Evolutionary conservation across 2,888 invertebrate genomes (phyloP), one percentile per base, ranked within the genome.

Genomic region (Tiliacea citrago): DNA sequence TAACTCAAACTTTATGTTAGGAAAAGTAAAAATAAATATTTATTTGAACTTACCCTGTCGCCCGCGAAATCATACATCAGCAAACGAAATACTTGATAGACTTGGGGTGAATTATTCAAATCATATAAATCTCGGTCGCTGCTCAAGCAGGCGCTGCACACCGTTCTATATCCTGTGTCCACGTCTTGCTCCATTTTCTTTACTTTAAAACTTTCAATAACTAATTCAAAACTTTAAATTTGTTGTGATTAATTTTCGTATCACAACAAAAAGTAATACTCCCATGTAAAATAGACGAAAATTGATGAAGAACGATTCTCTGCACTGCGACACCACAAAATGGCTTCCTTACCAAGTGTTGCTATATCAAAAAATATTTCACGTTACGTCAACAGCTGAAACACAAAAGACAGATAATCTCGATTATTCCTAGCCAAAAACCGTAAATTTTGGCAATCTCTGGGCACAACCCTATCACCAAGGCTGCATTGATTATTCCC

Each of bases 201-300:
- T 29, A 39, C 16, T 81, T 85, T 83, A 78, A 78, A 77, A 77
- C 79, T 75, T 61, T 68, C 63, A 81, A 77, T 82, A 86, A 87
- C 77, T 85, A 79, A 83, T 76, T 73, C 67, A 77, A 86, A 90
- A 90, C 85, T 77, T 81, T 82, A 81, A 85, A 86, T 83, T 90
- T 88, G 90, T 91, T 92, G 86, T 88, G 90, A 91, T 87, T 88
- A 89, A 83, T 90, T 93, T 92, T 92, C 90, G 92, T 93, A 95
- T 91, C 95, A 96, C 91, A 96, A 96, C 96, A 96, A 96, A 95
- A 96, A 95, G 95, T 95, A 94, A 96, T 93, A 95, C 96, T 96
- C 93, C 96, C 96, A 96, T 96, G 95, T 96, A 95, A 96, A 96
- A 95, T 96, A 95, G 95, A 95, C 96, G 90, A 96, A 96, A 94